phyloP scores from a whole-genome alignment of 2,888 invertebrate species.

The Megastigmus dorsalis region DNA sequence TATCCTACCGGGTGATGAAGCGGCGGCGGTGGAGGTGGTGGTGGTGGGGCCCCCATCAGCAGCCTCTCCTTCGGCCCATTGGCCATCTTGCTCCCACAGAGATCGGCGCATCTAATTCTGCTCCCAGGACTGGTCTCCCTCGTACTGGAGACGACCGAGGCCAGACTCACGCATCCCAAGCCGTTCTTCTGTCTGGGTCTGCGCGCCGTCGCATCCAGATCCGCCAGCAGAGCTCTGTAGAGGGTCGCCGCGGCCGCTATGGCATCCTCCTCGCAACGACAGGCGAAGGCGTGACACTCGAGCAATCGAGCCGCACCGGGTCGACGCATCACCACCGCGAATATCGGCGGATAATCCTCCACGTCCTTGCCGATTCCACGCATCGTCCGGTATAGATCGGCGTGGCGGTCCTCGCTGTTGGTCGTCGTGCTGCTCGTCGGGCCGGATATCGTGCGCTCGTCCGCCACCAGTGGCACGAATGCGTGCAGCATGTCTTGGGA shows the following conservation, averaged over 20 bases:
- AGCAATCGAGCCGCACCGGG: constrained; percentile 84
- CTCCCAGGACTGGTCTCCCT: constrained; percentile 59
- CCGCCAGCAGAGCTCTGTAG: constrained; percentile 89
- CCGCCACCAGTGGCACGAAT: constrained; percentile 83
- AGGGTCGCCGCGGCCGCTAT: constrained; percentile 93
- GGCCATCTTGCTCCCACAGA: background rate
- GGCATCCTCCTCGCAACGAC: constrained; percentile 92
- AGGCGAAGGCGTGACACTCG: constrained; percentile 94
- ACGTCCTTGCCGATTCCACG: constrained; percentile 65
- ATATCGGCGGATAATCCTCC: constrained; percentile 86
- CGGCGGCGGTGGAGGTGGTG: constrained; percentile 52
- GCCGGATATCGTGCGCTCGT: constrained; percentile 81
- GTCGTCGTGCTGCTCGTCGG: constrained; percentile 64
- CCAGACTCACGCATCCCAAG: constrained; percentile 85
- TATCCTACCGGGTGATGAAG: constrained; percentile 44
- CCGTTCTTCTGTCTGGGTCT: constrained; percentile 83
- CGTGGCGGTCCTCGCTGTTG: constrained; percentile 76
- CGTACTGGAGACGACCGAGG: constrained; percentile 72
- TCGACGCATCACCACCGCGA: constrained; percentile 92
- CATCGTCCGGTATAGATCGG: constrained; percentile 73
- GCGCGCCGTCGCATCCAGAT: constrained; percentile 75
- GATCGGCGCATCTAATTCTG: constrained; percentile 41
- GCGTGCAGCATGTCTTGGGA: constrained; percentile 79
- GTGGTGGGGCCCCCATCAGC: constrained; percentile 13
- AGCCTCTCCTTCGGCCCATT: background rate